phyloP scores from a whole-genome alignment of 2,797 vertebrate genomes.

The Triplophysa yarkandensis region DNA sequence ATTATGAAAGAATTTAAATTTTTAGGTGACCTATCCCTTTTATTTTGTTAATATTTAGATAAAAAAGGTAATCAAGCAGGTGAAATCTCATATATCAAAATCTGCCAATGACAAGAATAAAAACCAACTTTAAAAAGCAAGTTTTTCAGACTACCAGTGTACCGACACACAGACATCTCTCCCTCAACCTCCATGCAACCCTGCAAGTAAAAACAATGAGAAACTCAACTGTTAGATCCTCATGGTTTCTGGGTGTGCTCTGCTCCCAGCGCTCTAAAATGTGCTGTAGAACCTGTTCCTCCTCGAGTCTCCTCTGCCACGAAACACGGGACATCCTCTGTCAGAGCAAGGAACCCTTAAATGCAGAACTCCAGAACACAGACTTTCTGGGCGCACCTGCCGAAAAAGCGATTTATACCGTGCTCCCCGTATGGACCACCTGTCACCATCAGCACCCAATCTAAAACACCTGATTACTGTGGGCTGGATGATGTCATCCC shows the following conservation, averaged over 20 bases:
- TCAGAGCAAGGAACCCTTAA: neutral
- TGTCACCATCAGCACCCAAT: constrained; percentile 37
- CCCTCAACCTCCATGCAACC: neutral
- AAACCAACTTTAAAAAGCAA: neutral
- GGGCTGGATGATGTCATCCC: constrained; percentile 66
- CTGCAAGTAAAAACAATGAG: constrained; percentile 50
- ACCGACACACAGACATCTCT: neutral
- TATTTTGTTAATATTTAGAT: neutral
- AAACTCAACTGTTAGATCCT: constrained; percentile 78
- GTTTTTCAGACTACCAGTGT: neutral
- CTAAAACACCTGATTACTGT: constrained; percentile 58
- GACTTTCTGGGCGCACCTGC: constrained; percentile 36
- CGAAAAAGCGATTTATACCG: constrained; percentile 43
- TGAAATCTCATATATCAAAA: neutral
- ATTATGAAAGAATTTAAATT: too few relatives aligned
- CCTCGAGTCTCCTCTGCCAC: constrained; percentile 70
- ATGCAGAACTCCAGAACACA: neutral
- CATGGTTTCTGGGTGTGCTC: constrained; percentile 67
- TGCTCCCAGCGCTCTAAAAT: constrained; percentile 69
- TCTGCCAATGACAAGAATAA: neutral
- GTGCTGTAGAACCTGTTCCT: constrained; percentile 69
- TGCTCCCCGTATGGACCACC: constrained; percentile 53
- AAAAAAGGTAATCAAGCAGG: neutral
- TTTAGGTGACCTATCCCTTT: too few relatives aligned
- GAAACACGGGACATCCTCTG: constrained; percentile 70